Evolutionary conservation across 2,888 invertebrate species (phyloP).

Genomic region (Campopleginae sp.): DNA sequence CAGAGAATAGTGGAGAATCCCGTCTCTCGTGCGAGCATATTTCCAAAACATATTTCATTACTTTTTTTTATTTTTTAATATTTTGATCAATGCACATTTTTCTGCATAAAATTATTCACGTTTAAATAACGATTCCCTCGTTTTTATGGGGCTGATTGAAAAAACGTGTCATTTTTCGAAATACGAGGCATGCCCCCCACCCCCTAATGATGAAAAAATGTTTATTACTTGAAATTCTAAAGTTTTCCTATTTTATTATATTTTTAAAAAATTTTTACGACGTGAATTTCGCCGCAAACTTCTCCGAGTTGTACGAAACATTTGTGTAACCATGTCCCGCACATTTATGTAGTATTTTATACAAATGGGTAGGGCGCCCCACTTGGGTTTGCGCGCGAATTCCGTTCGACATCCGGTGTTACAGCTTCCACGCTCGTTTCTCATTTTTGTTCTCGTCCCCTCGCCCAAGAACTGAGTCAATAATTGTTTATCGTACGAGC

Average conservation of each 20-base stretch:
- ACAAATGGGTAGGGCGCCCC: conserved; percentile 17
- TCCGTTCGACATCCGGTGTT: conserved; percentile 40
- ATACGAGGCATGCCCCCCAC: too few relatives aligned
- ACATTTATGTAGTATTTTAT: neutral
- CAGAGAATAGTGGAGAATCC: neutral
- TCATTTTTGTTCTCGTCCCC: conserved; percentile 4
- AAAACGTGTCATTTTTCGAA: too few relatives aligned
- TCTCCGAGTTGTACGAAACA: neutral
- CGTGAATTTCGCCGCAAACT: neutral
- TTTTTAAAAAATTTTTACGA: too few relatives aligned
- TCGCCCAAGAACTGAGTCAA: neutral
- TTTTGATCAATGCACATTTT: too few relatives aligned
- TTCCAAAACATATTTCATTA: neutral
- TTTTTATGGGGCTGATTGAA: too few relatives aligned
- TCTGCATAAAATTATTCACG: too few relatives aligned
- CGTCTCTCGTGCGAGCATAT: neutral
- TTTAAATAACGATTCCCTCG: too few relatives aligned
- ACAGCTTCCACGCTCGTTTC: conserved; percentile 10
- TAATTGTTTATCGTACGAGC: neutral
- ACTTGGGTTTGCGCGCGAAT: conserved; percentile 29
- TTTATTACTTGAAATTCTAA: neutral
- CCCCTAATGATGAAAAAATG: too few relatives aligned
- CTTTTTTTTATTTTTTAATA: too few relatives aligned
- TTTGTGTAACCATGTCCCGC: neutral
- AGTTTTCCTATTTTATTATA: neutral